Base-by-base conservation (phyloP, 2,797 vertebrate species). In the Scomberomorus guttatus region DNA sequence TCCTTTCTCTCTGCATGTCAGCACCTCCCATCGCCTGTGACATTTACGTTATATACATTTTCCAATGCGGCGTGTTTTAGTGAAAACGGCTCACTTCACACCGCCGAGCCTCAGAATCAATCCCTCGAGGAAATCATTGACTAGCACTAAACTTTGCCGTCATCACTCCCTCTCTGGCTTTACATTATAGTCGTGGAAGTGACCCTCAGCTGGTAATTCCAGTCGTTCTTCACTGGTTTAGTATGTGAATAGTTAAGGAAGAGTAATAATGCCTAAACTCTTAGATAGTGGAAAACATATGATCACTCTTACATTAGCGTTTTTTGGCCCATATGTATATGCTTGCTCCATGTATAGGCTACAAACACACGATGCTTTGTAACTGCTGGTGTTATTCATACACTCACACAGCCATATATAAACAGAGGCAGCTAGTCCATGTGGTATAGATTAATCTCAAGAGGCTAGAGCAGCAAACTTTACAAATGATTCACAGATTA, bases 11-110 rank as follows among this genome's bases (percentile, higher is more conserved):
- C 79, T 29, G 88, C 83, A 85, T 92, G 93, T 95, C 94, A 93
- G 87, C 94, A 67, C 90, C 87, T 94, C 91, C 93, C 89, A 90
- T 92, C 90, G 90, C 78, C 93, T 63, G 15, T 91, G 91, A 93
- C 90, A 90, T 93, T 92, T 83, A 87, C 90, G 81, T 92, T 87
- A 92, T 92, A 87, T 93, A 89, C 92, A 89, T 94, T 93, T 94
- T 92, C 90, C 90, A 81, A 82, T 48, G 89, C 79, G 58, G 82
- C 11, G 12, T 20, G 78, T 82, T 80, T 83, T 25, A 78, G 87
- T 60, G 83, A 81, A 88, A 93, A 90, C 27, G 73, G 59, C 79
- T 86, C 89, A 86, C 93, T 93, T 90, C 89, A 79, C 69, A 25
- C 67, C 2, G 39, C 11, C 1, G 58, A 86, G 90, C 70, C 87